Evolutionary conservation across 2,888 invertebrate species (phyloP), one percentile per base, ranked within the genome.

Genomic region (Oxystoma pomonae): DNA sequence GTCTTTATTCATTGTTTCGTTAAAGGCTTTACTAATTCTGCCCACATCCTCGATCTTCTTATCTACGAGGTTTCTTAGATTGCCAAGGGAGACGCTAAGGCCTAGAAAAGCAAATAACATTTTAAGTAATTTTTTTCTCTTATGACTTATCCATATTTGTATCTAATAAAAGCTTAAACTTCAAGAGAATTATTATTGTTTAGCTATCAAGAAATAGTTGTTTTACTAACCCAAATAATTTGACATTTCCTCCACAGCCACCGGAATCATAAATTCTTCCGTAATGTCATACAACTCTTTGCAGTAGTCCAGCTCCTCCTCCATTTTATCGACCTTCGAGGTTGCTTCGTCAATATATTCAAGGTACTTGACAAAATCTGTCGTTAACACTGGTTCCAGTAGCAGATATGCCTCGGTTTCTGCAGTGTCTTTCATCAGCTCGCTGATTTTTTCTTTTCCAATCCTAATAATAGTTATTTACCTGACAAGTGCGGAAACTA

Each of bases 271-370:
- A 76, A 88, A 94, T 74, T 92, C 89, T 63, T 92, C 91, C 81
- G 93, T 91, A 2, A 94, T 84, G 68, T 94, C 90, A 75, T 94
- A 91, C 63, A 94, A 80, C 73, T 95, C 92, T 69, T 92, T 89
- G 3, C 91, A 86, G 75, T 94, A 91, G 74, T 92, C 91, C 2
- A 93, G 81, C 22, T 87, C 84, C 56, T 84, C 82, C 74, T 94
- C 92, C 73, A 96, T 83, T 20, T 81, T 81, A 20, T 88, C 87
- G 60, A 94, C 86, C 88, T 84, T 1, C 1, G 82, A 76, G 68
- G 87, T 86, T 12, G 89, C 81, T 2, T 85, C 84, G 63, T 92
- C 90, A 58, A 92, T 75, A 80, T 91, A 87, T 57, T 83, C 85
- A 63, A 92, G 84, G 72, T 86, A 90, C 16, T 84, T 84, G 0